Percentiles rank a stretch among this genome's conserved stretches.
Evolutionary conservation across 2,888 invertebrate genomes (phyloP).

Genomic region (Uropetala carovei): DNA sequence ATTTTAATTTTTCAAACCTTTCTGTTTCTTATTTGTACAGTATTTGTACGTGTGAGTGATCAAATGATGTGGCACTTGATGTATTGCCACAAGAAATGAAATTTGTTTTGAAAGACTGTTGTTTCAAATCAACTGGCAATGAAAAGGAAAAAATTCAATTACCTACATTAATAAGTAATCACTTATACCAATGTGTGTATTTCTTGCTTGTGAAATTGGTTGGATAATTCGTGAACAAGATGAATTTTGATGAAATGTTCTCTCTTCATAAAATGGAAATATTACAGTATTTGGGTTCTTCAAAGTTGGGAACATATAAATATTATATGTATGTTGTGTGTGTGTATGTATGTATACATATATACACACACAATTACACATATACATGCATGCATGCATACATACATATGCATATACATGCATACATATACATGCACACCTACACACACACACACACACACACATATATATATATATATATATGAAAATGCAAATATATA

Average conservation of each 20-base stretch:
- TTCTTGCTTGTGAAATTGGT: constrained; percentile 37
- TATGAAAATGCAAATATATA: constrained; percentile 39
- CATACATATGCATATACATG: constrained; percentile 52
- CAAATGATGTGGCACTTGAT: background rate
- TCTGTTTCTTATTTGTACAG: constrained; percentile 40
- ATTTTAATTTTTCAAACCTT: constrained; percentile 34
- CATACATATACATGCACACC: background rate
- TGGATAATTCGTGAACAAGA: constrained; percentile 16
- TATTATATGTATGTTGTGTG: background rate
- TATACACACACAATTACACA: too few relatives aligned
- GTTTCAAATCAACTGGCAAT: constrained; percentile 4
- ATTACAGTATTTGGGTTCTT: constrained; percentile 59
- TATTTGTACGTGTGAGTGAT: constrained; percentile 28
- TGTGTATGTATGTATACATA: too few relatives aligned
- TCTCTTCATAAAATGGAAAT: constrained; percentile 1
- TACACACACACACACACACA: constrained; percentile 25
- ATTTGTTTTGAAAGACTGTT: constrained; percentile 39
- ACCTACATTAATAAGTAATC: background rate
- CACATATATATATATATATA: constrained; percentile 60
- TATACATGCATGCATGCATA: too few relatives aligned
- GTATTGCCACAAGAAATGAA: background rate
- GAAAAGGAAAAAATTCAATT: constrained; percentile 7
- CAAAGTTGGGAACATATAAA: constrained; percentile 51
- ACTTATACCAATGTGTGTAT: constrained; percentile 21
- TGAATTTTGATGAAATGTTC: constrained; percentile 44